phyloP scores from a whole-genome alignment of 2,888 invertebrate species.

The Arenicola marina region DNA sequence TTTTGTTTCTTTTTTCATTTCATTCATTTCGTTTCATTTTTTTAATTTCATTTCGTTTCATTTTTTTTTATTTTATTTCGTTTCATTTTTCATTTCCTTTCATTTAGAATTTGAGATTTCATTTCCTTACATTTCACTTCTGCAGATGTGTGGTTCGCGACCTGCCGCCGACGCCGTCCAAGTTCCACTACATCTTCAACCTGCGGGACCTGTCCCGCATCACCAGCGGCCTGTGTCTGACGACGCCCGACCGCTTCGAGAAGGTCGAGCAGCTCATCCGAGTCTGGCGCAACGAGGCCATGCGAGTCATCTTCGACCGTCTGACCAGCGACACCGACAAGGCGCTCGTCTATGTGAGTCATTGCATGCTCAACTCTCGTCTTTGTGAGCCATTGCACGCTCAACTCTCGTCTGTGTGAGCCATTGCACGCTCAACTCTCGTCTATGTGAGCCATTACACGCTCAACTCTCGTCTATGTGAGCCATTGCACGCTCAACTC shows the following conservation, averaged over 20 bases:
- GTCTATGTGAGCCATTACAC: too few species aligned
- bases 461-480: too few species aligned
- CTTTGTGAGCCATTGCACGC: too few species aligned
- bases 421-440: too few species aligned
- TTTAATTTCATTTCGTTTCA: not conserved
- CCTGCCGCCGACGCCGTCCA: constrained; percentile 87
- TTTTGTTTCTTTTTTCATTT: too few species aligned
- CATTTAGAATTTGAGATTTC: too few species aligned
- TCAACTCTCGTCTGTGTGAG: too few species aligned
- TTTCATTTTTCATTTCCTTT: too few species aligned
- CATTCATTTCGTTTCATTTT: too few species aligned
- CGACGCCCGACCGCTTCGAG: constrained; percentile 73
- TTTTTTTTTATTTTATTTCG: not conserved
- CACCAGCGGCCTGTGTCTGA: constrained; percentile 79
- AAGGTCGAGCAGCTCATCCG: constrained; percentile 74
- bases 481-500: too few species aligned
- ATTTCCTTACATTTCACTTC: constrained; percentile 4
- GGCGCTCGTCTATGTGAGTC: constrained; percentile 48
- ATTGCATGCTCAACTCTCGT: too few species aligned
- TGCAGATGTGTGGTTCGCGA: constrained; percentile 69
- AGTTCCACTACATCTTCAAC: constrained; percentile 95
- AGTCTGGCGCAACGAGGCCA: constrained; percentile 90
- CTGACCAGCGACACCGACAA: constrained; percentile 70
- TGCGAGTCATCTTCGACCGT: constrained; percentile 84
- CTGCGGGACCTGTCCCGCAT: constrained; percentile 86